phyloP scores from a whole-genome alignment of 64 coral and sea anemone genomes.

The Stichodactyla mertensii region DNA sequence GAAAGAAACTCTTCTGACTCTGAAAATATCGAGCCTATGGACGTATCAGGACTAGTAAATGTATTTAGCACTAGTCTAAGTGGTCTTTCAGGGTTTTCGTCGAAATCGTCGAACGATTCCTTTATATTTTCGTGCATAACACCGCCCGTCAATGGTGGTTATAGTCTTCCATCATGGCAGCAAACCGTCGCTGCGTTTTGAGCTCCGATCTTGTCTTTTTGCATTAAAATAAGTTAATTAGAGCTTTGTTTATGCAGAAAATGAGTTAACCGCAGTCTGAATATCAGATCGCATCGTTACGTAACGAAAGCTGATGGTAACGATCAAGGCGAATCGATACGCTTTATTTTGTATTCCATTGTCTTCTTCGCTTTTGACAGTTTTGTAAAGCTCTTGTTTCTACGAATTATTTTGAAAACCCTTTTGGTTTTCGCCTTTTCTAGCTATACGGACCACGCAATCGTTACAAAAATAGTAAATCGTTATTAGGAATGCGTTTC shows the following conservation, averaged over 20 bases:
- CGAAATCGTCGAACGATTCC: slow-evolving; percentile 48
- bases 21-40: slow-evolving; percentile 79
- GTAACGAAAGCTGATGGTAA: background rate
- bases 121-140: slow-evolving; percentile 51
- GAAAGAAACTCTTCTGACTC: slow-evolving; percentile 26
- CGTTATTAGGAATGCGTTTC: background rate
- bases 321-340: background rate
- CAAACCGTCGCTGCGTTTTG: slow-evolving; percentile 81
- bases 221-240: background rate
- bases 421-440: slow-evolving; percentile 5
- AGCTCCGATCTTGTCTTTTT: background rate
- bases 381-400: background rate
- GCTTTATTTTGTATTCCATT: background rate
- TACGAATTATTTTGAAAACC: background rate
- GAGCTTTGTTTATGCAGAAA: background rate
- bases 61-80: slow-evolving; percentile 89
- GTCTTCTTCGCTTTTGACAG: background rate
- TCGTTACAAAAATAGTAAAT: slow-evolving; percentile 10
- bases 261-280: background rate
- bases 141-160: slow-evolving; percentile 31
- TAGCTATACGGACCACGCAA: background rate
- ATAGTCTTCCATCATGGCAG: slow-evolving; percentile 50
- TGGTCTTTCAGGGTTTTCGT: slow-evolving; percentile 74
- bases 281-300: background rate
- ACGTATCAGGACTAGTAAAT: slow-evolving; percentile 80